Evolutionary conservation across 2,888 invertebrate genomes (phyloP), one percentile per base, ranked within the genome.

Genomic region (Xanthia icteritia): DNA sequence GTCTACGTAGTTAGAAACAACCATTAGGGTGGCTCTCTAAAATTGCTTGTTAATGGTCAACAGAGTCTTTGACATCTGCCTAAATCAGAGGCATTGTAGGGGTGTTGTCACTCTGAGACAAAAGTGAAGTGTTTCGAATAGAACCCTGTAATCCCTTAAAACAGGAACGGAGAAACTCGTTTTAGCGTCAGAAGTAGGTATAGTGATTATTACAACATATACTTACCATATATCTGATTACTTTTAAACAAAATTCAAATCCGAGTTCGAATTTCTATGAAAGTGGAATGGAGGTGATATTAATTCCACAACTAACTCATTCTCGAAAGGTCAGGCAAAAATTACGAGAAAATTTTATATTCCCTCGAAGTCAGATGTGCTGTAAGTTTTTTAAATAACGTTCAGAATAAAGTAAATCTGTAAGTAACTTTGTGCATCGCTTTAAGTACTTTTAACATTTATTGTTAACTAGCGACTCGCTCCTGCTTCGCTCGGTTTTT

Each of bases 291-390:
- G 23, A 45, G 11, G 17, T 77, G 5, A 27, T 56, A 39, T 76
- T 20, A 1, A 2, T 67, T 39, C 9, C 15, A 20, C 23, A 31
- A 31, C 9, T 39, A 48, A 77, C 17, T 58, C 20, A 39, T 39
- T 67, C 4, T 11, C 6, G 15, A 60, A 76, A 76, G 48, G 39
- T 77, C 27, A 58, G 15, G 23, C 17, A 31, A 66, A 20, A 58
- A 60, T 20, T 42, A 31, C n/a, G 39, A 11, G 23, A 17, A 36
- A 54, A 36, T 42, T 0, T 17, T 2, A 4, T 5, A 39, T 23
- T 42, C 13, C 31, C 1, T 39, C 36, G 17, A 31, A 23, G 1
- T 48, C 11, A 23, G 27, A n/a, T 66, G n/a, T 31, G 3, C 17
- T 17, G 9, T 45, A 45, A 64, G 11, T 48, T 56, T 39, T 39